phyloP scores from a whole-genome alignment of 2,113 vertebrate species.

The Empidonax alnorum region DNA sequence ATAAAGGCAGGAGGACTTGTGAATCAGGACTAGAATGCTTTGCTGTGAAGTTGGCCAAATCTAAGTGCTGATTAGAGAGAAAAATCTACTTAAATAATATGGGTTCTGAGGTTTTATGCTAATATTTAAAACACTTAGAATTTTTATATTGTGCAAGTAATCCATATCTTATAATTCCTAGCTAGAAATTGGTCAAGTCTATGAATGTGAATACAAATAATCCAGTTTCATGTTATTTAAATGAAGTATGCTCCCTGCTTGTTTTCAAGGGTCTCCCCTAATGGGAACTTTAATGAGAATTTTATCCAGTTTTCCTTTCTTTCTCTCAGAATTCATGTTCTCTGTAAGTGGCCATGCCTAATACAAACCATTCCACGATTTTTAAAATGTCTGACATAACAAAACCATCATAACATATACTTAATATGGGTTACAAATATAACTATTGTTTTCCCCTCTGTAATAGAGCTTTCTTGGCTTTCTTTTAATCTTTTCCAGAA shows the following conservation, averaged over 20 bases:
- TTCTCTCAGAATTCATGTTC: slow-evolving; percentile 24
- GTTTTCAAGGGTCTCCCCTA: not conserved
- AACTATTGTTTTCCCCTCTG: slow-evolving; percentile 72
- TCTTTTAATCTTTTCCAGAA: slow-evolving; percentile 77
- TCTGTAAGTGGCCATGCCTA: slow-evolving; percentile 47
- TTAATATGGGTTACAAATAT: slow-evolving; percentile 70
- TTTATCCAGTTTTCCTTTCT: slow-evolving; percentile 10
- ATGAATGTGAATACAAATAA: not conserved
- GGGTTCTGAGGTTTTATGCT: not conserved
- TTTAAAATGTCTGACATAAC: slow-evolving; percentile 49
- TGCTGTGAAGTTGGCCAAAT: not conserved
- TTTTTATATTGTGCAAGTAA: not conserved
- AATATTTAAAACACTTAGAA: not conserved
- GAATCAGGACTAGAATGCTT: not conserved
- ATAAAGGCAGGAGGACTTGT: not conserved
- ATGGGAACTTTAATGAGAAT: slow-evolving; percentile 15
- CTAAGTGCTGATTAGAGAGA: not conserved
- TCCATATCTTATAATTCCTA: not conserved
- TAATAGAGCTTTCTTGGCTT: slow-evolving; percentile 68
- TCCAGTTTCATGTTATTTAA: not conserved
- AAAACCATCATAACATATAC: slow-evolving; percentile 15
- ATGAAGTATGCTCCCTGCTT: not conserved
- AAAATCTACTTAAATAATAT: not conserved
- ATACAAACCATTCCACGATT: slow-evolving; percentile 62
- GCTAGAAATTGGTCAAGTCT: not conserved